A percentile compares a stretch with the other conserved stretches of the same genome.
These are phyloP conservation scores for Nettapus auritus DNA, from an alignment of 2,113 vertebrate species.

Conservation along the genomic window DNA sequence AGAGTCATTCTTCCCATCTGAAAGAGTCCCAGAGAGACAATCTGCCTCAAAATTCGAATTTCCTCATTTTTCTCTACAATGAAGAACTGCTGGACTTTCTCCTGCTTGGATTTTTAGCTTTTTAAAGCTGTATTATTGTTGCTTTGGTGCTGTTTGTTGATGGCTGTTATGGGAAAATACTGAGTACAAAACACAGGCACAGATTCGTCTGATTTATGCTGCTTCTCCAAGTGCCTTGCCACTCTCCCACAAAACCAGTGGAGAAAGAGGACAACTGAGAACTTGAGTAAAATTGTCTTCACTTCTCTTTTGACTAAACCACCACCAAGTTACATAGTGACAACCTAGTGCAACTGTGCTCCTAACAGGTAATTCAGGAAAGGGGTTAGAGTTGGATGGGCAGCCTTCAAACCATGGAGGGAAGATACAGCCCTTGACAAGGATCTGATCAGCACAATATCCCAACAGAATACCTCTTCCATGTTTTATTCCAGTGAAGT, in stretches of 20 bases:
- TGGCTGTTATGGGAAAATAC: background rate
- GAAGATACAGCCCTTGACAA: background rate
- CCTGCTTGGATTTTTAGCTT: background rate
- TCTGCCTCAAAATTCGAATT: background rate
- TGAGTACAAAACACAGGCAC: background rate
- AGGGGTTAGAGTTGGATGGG: background rate
- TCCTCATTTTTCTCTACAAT: background rate
- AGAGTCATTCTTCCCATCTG: background rate
- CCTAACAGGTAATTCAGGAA: conserved; percentile 26
- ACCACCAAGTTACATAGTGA: background rate
- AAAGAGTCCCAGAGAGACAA: background rate
- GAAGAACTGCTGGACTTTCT: background rate
- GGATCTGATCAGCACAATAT: background rate
- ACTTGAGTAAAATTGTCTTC: conserved; percentile 1
- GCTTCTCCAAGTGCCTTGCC: background rate
- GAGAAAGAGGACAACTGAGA: background rate
- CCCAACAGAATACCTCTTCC: background rate
- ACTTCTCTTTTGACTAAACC: conserved; percentile 44
- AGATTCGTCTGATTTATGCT: background rate
- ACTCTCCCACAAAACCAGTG: background rate
- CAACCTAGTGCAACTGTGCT: background rate
- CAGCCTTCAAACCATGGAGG: background rate
- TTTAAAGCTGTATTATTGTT: background rate
- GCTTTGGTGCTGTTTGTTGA: background rate
- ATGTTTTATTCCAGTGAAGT: background rate